These are phyloP conservation scores for Magallana angulata DNA, from an alignment of 1,140 invertebrate species.

Conservation along the genomic window DNA sequence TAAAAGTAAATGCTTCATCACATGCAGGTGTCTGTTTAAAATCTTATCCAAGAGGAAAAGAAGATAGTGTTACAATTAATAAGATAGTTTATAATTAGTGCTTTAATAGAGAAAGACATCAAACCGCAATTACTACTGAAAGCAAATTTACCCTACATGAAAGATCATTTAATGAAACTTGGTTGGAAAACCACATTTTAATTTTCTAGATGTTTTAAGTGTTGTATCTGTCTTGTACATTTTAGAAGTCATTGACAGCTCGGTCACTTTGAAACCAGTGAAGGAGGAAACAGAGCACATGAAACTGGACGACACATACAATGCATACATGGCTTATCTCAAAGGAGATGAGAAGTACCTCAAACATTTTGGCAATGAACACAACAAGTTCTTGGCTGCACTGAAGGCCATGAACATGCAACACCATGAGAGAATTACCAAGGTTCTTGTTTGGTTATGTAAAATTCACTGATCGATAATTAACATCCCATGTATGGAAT, in stretches of 20 bases:
- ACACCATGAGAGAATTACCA: constrained; percentile 71
- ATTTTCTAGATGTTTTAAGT: background rate
- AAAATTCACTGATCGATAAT: too few relatives aligned
- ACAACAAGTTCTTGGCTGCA: constrained; percentile 71
- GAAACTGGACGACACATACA: constrained; percentile 61
- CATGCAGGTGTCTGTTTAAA: too few relatives aligned
- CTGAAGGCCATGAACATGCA: constrained; percentile 67
- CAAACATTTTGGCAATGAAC: constrained; percentile 69
- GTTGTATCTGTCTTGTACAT: constrained; percentile 7
- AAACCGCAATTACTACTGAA: background rate
- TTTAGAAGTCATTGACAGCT: constrained; percentile 41
- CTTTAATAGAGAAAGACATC: background rate
- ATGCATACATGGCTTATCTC: constrained; percentile 66
- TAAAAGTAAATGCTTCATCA: background rate
- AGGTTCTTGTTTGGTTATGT: constrained; percentile 59
- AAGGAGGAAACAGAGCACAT: constrained; percentile 53
- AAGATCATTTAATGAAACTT: background rate
- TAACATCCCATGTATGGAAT: too few relatives aligned
- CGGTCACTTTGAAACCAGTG: constrained; percentile 52
- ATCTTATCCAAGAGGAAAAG: too few relatives aligned
- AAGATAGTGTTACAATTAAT: too few relatives aligned
- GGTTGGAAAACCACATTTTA: background rate
- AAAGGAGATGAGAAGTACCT: constrained; percentile 61
- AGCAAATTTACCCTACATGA: background rate
- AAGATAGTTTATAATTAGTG: too few relatives aligned